These are phyloP conservation scores for Sycophila texana DNA, from an alignment of 2,888 invertebrate species.

Conservation along the genomic window DNA sequence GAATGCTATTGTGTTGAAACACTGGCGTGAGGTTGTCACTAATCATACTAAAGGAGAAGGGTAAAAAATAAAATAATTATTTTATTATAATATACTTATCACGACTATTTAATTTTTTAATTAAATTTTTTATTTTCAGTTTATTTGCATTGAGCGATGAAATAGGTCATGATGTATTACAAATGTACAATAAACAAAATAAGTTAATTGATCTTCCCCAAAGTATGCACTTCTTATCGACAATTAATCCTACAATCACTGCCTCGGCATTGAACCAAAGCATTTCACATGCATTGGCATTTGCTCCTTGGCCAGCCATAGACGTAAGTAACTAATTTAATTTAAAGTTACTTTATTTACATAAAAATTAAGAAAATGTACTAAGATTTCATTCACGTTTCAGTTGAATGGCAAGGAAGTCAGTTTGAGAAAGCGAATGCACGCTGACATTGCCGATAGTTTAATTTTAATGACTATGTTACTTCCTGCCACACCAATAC, in stretches of 20 bases:
- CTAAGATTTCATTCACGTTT: constrained; percentile 21
- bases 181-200: constrained; percentile 64
- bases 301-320: constrained; percentile 77
- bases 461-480: constrained; percentile 83
- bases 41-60: constrained; percentile 77
- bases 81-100: constrained; percentile 9
- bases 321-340: constrained; percentile 72
- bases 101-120: constrained; percentile 1
- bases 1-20: constrained; percentile 79
- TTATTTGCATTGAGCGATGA: constrained; percentile 69
- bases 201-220: constrained; percentile 69
- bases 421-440: constrained; percentile 66
- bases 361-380: constrained; percentile 6
- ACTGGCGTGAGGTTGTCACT: constrained; percentile 81
- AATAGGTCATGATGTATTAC: constrained; percentile 65
- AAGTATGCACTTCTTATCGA: constrained; percentile 65
- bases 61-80: constrained; percentile 56
- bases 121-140: constrained; percentile 57
- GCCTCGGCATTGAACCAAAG: constrained; percentile 62
- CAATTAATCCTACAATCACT: constrained; percentile 61
- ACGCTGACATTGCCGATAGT: constrained; percentile 77
- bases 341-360: constrained; percentile 9
- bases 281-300: constrained; percentile 60
- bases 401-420: constrained; percentile 67
- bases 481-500: constrained; percentile 87